These are phyloP conservation scores for Augiades crinisus DNA, from an alignment of 2,888 invertebrate genomes.

Conservation along the genomic window DNA sequence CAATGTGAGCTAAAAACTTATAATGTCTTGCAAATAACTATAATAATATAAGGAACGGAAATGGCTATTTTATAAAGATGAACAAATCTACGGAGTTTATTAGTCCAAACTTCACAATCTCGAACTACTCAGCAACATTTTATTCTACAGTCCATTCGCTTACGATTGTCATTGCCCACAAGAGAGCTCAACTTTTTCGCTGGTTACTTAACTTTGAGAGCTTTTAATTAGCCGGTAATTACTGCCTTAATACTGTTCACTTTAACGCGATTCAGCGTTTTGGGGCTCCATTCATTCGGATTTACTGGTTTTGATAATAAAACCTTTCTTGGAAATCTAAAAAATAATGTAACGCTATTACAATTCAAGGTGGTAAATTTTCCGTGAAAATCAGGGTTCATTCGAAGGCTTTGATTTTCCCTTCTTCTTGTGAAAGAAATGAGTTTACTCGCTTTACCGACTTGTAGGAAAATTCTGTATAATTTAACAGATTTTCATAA, in stretches of 20 bases:
- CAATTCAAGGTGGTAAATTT: no score
- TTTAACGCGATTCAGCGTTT: slow-evolving; percentile 32
- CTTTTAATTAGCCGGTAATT: slow-evolving; percentile 39
- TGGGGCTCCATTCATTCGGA: slow-evolving; percentile 26
- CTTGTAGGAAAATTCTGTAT: no score
- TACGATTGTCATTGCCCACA: slow-evolving; percentile 15
- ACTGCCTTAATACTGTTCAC: slow-evolving; percentile 35
- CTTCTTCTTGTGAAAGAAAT: no score
- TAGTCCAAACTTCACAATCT: background rate
- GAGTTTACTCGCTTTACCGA: no score
- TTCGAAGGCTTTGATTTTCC: no score
- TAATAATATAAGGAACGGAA: background rate
- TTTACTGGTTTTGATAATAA: background rate
- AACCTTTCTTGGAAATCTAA: background rate
- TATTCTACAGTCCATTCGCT: background rate
- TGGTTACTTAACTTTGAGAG: slow-evolving; percentile 39
- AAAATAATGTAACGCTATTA: no score
- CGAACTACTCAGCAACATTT: background rate
- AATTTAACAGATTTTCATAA: no score
- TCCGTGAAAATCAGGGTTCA: no score
- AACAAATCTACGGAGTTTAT: background rate
- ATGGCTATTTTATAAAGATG: no score
- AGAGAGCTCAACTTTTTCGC: slow-evolving; percentile 35
- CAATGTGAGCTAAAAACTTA: no score
- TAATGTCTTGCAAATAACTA: no score